Percentiles rank a stretch among this genome's conserved stretches.
phyloP scores from a whole-genome alignment of 2,113 vertebrate genomes.

The Amazona vittata region DNA sequence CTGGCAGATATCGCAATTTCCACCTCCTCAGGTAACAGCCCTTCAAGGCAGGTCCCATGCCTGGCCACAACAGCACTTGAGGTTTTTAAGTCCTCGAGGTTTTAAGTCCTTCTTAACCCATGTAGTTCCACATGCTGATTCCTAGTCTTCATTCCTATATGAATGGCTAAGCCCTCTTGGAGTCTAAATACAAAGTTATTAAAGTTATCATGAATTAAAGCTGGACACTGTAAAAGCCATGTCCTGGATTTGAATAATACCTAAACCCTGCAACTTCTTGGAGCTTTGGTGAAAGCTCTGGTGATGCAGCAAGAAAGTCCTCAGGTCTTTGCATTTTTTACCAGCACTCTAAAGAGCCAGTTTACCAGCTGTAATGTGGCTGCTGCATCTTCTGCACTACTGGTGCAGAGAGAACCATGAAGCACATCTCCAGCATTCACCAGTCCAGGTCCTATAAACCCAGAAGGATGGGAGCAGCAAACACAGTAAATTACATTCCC shows the following conservation, averaged over 20 bases:
- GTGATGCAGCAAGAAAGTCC: not conserved
- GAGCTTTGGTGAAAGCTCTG: not conserved
- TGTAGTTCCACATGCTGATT: not conserved
- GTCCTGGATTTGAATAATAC: not conserved
- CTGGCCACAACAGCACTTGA: accelerated
- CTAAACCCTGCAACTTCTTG: not conserved
- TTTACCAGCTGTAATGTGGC: not conserved
- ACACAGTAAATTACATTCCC: accelerated
- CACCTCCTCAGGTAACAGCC: not conserved
- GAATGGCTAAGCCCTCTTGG: not conserved
- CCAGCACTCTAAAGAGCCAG: not conserved
- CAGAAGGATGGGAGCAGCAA: not conserved
- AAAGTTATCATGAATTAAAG: not conserved
- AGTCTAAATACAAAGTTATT: not conserved
- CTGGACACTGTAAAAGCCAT: not conserved
- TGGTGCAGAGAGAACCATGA: not conserved
- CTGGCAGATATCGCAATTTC: not conserved
- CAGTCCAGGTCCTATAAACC: not conserved
- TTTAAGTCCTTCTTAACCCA: not conserved
- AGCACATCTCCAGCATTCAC: not conserved
- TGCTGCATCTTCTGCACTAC: not conserved
- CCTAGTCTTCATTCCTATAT: not conserved
- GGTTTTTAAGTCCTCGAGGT: not conserved
- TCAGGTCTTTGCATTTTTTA: not conserved
- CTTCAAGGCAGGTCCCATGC: not conserved